Evolutionary conservation across 2,797 vertebrate species (phyloP), one percentile per base, ranked within the genome.

Genomic region (Ctenopoma kingsleyae): DNA sequence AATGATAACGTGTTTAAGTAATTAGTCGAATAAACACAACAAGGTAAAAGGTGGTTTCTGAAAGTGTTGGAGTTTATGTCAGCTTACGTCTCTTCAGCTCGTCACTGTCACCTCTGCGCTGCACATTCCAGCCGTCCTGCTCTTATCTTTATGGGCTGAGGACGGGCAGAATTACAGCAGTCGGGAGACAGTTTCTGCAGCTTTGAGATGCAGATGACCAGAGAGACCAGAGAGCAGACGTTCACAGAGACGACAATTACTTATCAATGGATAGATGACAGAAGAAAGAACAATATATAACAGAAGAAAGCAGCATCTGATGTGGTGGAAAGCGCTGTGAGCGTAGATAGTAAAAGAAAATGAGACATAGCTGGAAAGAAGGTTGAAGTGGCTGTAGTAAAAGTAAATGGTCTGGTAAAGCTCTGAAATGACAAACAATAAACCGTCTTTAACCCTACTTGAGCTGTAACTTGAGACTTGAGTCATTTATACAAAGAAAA

Each of bases 111-210:
- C 90, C 85, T 89, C 80, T 41, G 48, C 0, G 69, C 82, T 81
- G 53, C 81, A 73, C 90, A 92, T 92, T 92, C 91, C 91, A 79
- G 83, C 76, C 61, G 52, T 79, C 84, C 74, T 0, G 49, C 81
- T 85, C 89, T 92, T 92, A 92, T 92, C 91, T 92, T 92, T 92
- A 92, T 90, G 85, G 85, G 86, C 89, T 89, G 88, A 84, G 85
- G 87, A 89, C 78, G 77, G 58, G 76, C 79, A 78, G 87, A 83
- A 86, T 78, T 77, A 51, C 84, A n/a, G 80, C 73, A 74, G 78
- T 61, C 49, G 51, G 67, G 87, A 73, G 82, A 87, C 81, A 0
- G 57, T 74, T 82, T 71, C 48, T 72, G 80, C 44, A 64, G 59
- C 54, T 76, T 43, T 53, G 75, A 76, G 76, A 75, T 57, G 0